These are phyloP conservation scores for Artemia sp. DNA, from an alignment of 2,888 invertebrate genomes.

Conservation along the genomic window DNA sequence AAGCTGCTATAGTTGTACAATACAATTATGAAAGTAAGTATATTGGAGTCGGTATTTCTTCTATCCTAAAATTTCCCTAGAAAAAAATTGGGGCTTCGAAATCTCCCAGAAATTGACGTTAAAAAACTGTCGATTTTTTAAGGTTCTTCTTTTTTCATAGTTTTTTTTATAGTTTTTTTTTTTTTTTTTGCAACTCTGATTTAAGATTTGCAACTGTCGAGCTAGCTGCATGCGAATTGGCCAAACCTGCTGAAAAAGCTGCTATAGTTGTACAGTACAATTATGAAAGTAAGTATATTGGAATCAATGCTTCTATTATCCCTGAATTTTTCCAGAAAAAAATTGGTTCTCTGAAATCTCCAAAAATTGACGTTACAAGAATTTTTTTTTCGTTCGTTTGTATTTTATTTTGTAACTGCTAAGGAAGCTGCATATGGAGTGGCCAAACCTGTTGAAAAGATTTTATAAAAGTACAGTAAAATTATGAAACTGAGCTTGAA, in stretches of 20 bases:
- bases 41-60: background rate
- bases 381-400: constrained; percentile 29
- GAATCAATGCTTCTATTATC: background rate
- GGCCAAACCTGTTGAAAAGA: constrained; percentile 35
- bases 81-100: no score
- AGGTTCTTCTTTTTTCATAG: no score
- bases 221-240: constrained; percentile 79
- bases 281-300: background rate
- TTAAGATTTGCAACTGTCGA: constrained; percentile 77
- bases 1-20: background rate
- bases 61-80: constrained; percentile 16
- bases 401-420: constrained; percentile 71
- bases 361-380: no score
- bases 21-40: background rate
- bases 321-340: constrained; percentile 9
- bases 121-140: no score
- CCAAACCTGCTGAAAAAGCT: constrained; percentile 30
- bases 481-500: background rate
- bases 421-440: constrained; percentile 87
- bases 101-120: no score
- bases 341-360: no score
- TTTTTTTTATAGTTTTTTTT: no score
- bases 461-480: constrained; percentile 8
- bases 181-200: constrained; percentile 34
- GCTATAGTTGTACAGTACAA: background rate